phyloP scores from a whole-genome alignment of 2,888 invertebrate genomes.

The Nipponacmea schrenckii region DNA sequence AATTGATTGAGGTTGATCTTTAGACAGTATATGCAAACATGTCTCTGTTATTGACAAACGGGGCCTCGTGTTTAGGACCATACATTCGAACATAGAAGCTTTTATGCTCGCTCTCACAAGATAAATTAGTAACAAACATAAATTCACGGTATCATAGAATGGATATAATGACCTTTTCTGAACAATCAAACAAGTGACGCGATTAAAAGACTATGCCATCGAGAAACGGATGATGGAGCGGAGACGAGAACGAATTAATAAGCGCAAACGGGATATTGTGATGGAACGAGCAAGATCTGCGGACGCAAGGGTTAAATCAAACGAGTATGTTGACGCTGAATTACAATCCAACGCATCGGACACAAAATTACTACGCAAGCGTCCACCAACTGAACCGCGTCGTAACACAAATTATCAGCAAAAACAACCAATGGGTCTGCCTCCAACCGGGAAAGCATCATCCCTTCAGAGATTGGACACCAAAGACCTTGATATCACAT shows the following conservation, averaged over 20 bases:
- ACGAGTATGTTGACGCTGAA: neutral
- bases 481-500: neutral
- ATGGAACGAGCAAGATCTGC: neutral
- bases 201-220: slow-evolving; percentile 39
- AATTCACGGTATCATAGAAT: too few relatives aligned
- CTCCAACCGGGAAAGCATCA: neutral
- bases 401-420: neutral
- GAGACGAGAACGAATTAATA: slow-evolving; percentile 28
- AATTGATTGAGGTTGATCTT: too few relatives aligned
- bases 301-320: neutral
- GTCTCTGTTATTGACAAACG: too few relatives aligned
- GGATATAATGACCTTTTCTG: slow-evolving; percentile 40
- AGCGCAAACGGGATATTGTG: slow-evolving; percentile 9
- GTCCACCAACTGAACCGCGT: neutral
- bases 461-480: neutral
- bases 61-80: too few relatives aligned
- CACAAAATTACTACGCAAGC: neutral
- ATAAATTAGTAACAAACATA: slow-evolving; percentile 58
- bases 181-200: slow-evolving; percentile 39
- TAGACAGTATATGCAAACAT: too few relatives aligned
- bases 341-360: neutral
- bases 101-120: too few relatives aligned
- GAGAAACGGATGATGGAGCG: slow-evolving; percentile 47
- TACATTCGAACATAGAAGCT: too few relatives aligned
- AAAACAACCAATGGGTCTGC: neutral